These are phyloP conservation scores for Hemicentrotus pulcherrimus DNA, from an alignment of 35 echinoderm and acorn worm species.

Conservation along the genomic window DNA sequence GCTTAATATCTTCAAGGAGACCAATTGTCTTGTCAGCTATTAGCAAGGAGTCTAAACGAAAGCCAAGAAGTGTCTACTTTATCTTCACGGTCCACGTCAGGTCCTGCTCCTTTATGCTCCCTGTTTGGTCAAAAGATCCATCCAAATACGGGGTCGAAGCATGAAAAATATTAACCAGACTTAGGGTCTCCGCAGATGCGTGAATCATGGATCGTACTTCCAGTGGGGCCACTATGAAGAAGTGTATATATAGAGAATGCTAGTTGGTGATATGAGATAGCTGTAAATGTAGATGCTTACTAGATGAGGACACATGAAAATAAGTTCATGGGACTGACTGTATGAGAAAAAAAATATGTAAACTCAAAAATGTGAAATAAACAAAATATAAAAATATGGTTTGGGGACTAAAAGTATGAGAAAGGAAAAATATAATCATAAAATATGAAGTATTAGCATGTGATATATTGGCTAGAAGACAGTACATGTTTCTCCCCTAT, in stretches of 20 bases:
- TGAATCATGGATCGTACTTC: constrained; percentile 10
- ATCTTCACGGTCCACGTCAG: not conserved
- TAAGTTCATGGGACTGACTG: no score
- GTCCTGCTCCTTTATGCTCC: not conserved
- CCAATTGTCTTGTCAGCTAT: constrained; percentile 49
- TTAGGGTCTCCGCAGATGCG: not conserved
- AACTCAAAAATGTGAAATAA: no score
- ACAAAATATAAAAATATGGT: no score
- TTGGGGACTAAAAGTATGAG: no score
- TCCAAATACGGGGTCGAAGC: constrained; percentile 16
- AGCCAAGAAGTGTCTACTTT: not conserved
- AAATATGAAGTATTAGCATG: no score
- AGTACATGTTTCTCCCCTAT: no score
- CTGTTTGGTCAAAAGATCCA: constrained; percentile 20
- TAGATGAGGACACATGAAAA: no score
- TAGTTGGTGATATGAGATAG: not conserved
- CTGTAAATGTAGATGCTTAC: no score
- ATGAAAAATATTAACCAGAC: constrained; percentile 41
- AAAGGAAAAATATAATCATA: no score
- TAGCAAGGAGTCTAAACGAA: constrained; percentile 9
- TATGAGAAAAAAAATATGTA: no score
- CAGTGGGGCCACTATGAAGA: not conserved
- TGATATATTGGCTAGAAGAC: no score
- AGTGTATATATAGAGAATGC: not conserved
- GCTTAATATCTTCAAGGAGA: constrained; percentile 33